phyloP scores from a whole-genome alignment of 2,797 vertebrate genomes.

The Artibeus lituratus region DNA sequence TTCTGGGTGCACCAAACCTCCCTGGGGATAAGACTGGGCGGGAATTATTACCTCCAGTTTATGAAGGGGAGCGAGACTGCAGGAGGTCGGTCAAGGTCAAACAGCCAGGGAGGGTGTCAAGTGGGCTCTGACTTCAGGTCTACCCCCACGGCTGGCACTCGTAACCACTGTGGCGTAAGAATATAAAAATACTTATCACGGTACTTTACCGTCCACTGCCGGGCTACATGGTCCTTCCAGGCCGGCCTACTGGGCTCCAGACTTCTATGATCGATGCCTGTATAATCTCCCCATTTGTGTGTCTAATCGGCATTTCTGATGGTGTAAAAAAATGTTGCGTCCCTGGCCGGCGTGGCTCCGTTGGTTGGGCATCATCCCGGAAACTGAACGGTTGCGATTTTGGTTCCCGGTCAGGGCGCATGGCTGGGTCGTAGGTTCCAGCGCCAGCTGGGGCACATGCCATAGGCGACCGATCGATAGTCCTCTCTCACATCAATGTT shows the following conservation, averaged over 20 bases:
- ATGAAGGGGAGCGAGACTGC: background rate
- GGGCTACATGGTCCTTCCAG: background rate
- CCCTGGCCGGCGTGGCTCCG: too few relatives aligned
- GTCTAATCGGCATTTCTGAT: background rate
- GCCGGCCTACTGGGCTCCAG: background rate
- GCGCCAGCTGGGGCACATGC: too few relatives aligned
- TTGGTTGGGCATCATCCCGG: too few relatives aligned
- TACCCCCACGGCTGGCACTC: background rate
- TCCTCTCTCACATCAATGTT: too few relatives aligned
- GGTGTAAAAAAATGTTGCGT: background rate
- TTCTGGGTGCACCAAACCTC: background rate
- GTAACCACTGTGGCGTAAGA: background rate
- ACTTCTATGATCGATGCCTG: background rate
- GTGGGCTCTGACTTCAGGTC: background rate
- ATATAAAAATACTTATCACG: background rate
- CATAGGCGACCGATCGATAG: too few relatives aligned
- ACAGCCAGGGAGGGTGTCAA: background rate
- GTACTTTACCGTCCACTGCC: fast-evolving
- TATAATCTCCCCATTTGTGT: background rate
- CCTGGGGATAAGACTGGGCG: background rate
- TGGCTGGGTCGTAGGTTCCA: too few relatives aligned
- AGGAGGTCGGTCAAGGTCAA: background rate
- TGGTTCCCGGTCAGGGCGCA: too few relatives aligned
- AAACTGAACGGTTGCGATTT: too few relatives aligned
- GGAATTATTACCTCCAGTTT: background rate